Conservation (phyloP, 2,888 invertebrate genomes). For the Tiphia femorata region DNA sequence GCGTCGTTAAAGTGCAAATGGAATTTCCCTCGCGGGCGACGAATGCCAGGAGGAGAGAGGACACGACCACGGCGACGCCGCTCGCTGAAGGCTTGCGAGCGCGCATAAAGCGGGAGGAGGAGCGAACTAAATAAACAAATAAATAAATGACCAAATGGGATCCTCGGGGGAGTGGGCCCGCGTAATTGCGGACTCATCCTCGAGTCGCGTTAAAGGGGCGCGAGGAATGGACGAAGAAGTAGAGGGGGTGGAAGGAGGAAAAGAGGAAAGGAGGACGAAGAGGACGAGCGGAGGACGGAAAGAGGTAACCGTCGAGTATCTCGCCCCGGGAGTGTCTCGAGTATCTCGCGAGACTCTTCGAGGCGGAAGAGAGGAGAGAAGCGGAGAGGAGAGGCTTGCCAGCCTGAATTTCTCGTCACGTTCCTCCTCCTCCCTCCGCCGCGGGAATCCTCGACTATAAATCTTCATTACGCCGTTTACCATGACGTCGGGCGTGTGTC, state of each 20-base stretch:
- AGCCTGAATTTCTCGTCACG: not conserved
- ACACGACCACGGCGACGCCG: too few relatives aligned
- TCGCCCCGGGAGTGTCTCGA: not conserved
- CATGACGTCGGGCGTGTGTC: constrained; percentile 21
- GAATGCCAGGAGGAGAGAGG: too few relatives aligned
- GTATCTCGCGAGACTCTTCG: too few relatives aligned
- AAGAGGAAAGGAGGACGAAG: not conserved
- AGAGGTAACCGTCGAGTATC: not conserved
- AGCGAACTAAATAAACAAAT: too few relatives aligned
- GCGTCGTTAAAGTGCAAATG: too few relatives aligned
- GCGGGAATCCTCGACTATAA: constrained; percentile 23
- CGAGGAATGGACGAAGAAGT: not conserved
- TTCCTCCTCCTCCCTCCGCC: not conserved
- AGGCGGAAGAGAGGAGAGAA: not conserved
- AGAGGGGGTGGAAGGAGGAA: not conserved
- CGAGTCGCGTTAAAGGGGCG: not conserved
- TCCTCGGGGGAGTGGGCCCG: too few relatives aligned
- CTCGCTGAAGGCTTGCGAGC: too few relatives aligned
- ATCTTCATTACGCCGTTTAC: constrained; percentile 35
- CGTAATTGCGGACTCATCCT: not conserved
- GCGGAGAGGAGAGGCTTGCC: not conserved
- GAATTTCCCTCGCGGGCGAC: too few relatives aligned
- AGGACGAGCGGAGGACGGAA: not conserved
- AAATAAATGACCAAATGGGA: too few relatives aligned
- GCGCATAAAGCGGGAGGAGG: too few relatives aligned